Conservation (phyloP, 2,888 invertebrate species). For the Morpho achilles region DNA sequence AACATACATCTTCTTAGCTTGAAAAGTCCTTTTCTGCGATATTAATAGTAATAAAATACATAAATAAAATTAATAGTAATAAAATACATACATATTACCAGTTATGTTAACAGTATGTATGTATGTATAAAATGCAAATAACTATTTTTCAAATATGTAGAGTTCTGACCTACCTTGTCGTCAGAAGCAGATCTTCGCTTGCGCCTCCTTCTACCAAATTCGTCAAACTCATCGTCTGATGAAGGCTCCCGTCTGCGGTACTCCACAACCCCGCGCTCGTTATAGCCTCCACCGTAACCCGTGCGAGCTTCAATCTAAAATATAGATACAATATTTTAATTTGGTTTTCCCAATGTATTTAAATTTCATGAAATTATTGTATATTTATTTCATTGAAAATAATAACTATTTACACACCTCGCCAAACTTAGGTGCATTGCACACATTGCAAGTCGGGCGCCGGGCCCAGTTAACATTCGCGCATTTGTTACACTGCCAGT, state of each 20-base stretch:
- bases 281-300: constrained; percentile 94
- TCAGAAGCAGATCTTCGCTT: constrained; percentile 53
- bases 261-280: constrained; percentile 97
- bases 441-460: constrained; percentile 97
- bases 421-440: constrained; percentile 98
- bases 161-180: constrained; percentile 42
- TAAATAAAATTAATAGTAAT: constrained; percentile 35
- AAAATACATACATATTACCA: constrained; percentile 21
- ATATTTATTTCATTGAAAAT: background rate
- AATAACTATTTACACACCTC: constrained; percentile 83
- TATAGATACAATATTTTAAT: background rate
- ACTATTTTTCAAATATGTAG: constrained; percentile 2
- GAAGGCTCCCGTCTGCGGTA: constrained; percentile 93
- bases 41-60: constrained; percentile 37
- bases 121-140: background rate
- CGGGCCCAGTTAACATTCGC: constrained; percentile 99
- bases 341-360: background rate
- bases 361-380: background rate
- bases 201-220: constrained; percentile 87
- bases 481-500: constrained; percentile 99
- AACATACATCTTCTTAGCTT: constrained; percentile 73
- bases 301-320: constrained; percentile 84
- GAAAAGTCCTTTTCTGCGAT: constrained; percentile 65
- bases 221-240: constrained; percentile 97
- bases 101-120: constrained; percentile 18